Conservation (phyloP, 2,888 invertebrate species). For the Dendrolimus houi region DNA sequence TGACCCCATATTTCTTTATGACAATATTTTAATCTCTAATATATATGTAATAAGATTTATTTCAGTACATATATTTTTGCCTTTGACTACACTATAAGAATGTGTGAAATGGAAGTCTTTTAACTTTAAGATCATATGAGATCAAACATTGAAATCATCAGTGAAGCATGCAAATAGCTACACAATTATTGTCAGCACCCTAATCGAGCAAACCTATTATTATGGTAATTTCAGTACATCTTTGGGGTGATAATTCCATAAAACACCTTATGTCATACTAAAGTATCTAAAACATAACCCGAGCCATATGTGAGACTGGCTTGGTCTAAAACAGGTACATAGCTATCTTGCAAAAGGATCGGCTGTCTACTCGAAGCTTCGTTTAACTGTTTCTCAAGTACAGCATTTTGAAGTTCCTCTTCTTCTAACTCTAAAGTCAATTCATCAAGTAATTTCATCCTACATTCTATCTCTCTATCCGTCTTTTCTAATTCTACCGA, state of each 20-base stretch:
- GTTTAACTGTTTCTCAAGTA: slow-evolving; percentile 62
- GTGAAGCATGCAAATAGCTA: background rate
- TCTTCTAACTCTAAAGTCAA: slow-evolving; percentile 71
- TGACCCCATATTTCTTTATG: no score
- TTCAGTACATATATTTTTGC: background rate
- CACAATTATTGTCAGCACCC: background rate
- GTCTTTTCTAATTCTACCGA: slow-evolving; percentile 65
- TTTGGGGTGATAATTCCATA: slow-evolving; percentile 14
- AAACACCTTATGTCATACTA: slow-evolving; percentile 56
- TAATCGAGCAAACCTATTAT: background rate
- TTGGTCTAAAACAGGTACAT: slow-evolving; percentile 63
- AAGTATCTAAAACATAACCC: slow-evolving; percentile 59
- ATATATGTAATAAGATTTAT: no score
- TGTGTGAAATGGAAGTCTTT: background rate
- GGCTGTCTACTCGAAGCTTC: slow-evolving; percentile 65
- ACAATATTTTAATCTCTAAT: no score
- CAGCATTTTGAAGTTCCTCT: slow-evolving; percentile 64
- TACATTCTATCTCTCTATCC: slow-evolving; percentile 69
- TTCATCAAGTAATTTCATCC: slow-evolving; percentile 71
- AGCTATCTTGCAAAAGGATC: slow-evolving; percentile 60
- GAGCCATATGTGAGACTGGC: slow-evolving; percentile 20
- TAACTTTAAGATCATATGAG: background rate
- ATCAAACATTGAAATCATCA: background rate
- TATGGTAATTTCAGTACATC: slow-evolving; percentile 22
- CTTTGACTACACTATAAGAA: background rate